Conservation (phyloP, 2,113 vertebrate genomes). For the Vireo altiloquus region DNA sequence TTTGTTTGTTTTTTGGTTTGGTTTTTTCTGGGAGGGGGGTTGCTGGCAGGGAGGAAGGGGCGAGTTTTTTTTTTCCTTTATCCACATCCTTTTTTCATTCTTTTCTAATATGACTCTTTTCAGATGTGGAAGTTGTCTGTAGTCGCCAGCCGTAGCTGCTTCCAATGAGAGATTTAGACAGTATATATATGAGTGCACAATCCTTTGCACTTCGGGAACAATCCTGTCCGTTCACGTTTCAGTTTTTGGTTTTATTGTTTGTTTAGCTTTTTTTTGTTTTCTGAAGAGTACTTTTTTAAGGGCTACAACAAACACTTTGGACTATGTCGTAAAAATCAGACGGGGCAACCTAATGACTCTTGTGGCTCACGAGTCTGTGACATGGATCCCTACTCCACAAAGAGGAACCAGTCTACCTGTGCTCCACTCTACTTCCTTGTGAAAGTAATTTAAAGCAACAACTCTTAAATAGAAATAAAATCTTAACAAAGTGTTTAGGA, state of each 20-base stretch:
- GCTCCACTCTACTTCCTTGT: neutral
- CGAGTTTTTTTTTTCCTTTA: neutral
- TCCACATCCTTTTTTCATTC: neutral
- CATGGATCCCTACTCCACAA: neutral
- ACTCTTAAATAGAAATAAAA: neutral
- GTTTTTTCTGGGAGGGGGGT: neutral
- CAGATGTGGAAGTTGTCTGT: neutral
- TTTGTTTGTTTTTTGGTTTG: neutral
- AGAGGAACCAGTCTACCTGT: neutral
- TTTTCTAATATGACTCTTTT: neutral
- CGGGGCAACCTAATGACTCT: rapidly evolving
- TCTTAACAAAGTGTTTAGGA: neutral
- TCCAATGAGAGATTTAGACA: neutral
- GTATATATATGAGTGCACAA: no score
- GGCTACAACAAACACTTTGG: neutral
- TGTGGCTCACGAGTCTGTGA: neutral
- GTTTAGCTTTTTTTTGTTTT: neutral
- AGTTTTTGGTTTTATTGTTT: neutral
- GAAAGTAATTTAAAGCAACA: neutral
- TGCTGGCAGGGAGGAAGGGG: no score
- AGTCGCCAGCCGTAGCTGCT: neutral
- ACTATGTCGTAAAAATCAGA: neutral
- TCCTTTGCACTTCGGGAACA: neutral
- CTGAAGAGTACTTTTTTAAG: neutral
- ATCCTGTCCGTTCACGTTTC: neutral